These are phyloP conservation scores for Myiotriccus ornatus DNA, from an alignment of 2,797 vertebrate species.

Conservation along the genomic window DNA sequence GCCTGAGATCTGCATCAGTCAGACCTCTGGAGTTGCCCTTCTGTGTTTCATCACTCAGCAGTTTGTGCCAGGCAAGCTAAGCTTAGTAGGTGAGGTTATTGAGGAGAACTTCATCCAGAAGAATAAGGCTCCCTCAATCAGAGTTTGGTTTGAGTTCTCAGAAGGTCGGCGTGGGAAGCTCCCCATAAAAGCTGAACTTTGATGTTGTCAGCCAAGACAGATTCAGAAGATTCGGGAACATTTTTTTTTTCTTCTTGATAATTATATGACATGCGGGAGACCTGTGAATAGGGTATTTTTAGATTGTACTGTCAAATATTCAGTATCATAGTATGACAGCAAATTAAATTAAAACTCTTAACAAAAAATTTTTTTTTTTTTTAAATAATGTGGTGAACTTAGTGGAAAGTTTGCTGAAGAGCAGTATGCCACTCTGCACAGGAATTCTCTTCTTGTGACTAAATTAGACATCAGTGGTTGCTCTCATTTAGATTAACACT, in stretches of 20 bases:
- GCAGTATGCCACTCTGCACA: background rate
- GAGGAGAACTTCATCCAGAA: background rate
- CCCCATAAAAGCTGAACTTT: slow-evolving; percentile 10
- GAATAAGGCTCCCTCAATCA: background rate
- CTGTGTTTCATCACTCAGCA: background rate
- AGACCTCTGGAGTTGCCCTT: background rate
- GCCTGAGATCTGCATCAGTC: background rate
- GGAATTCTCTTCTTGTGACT: background rate
- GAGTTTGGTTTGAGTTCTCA: background rate
- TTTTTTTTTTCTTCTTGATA: slow-evolving; percentile 18
- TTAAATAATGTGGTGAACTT: background rate
- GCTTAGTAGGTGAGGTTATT: background rate
- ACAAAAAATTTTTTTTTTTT: background rate
- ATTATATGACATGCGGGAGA: background rate
- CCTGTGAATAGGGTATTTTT: background rate
- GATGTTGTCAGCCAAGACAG: slow-evolving; percentile 18
- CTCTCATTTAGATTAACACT: slow-evolving; percentile 50
- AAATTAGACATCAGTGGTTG: slow-evolving; percentile 24
- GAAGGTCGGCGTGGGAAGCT: slow-evolving; percentile 6
- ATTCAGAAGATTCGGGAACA: slow-evolving; percentile 6
- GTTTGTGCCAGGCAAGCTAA: background rate
- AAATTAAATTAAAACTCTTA: slow-evolving; percentile 28
- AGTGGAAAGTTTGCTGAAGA: background rate
- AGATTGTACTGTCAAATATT: background rate
- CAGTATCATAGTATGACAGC: background rate